Conservation (phyloP, 1,140 invertebrate species). For the Melanaphis sacchari region DNA sequence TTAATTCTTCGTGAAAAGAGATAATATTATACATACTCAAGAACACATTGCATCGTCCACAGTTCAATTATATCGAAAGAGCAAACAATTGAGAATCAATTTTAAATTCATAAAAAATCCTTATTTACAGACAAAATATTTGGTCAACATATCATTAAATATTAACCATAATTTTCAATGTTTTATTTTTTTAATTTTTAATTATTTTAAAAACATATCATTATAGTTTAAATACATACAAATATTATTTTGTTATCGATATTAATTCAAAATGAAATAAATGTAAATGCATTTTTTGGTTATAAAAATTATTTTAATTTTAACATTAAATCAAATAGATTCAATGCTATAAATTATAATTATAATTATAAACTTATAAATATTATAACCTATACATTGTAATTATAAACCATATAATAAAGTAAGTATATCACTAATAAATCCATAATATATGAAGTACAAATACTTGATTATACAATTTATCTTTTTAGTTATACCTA, state of each 20-base stretch:
- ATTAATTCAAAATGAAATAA: too few relatives aligned
- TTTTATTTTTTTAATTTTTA: background rate
- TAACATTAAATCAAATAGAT: too few relatives aligned
- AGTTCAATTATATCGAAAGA: background rate
- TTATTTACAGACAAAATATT: background rate
- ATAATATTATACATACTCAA: background rate
- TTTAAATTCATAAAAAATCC: background rate
- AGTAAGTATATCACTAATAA: background rate
- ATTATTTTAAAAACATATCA: background rate
- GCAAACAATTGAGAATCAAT: background rate
- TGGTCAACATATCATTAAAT: background rate
- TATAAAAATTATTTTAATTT: too few relatives aligned
- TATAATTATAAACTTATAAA: too few relatives aligned
- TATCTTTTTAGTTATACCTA: background rate
- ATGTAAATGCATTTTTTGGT: too few relatives aligned
- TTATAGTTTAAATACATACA: background rate
- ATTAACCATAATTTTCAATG: background rate
- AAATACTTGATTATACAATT: background rate
- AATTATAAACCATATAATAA: background rate
- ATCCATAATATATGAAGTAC: background rate
- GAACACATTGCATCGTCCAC: background rate
- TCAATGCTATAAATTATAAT: too few relatives aligned
- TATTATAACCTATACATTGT: too few relatives aligned
- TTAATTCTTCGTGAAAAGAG: background rate
- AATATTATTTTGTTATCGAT: too few relatives aligned